Percentiles rank a stretch among this genome's conserved stretches.
phyloP scores from a whole-genome alignment of 2,113 vertebrate genomes.

The Zeus faber region DNA sequence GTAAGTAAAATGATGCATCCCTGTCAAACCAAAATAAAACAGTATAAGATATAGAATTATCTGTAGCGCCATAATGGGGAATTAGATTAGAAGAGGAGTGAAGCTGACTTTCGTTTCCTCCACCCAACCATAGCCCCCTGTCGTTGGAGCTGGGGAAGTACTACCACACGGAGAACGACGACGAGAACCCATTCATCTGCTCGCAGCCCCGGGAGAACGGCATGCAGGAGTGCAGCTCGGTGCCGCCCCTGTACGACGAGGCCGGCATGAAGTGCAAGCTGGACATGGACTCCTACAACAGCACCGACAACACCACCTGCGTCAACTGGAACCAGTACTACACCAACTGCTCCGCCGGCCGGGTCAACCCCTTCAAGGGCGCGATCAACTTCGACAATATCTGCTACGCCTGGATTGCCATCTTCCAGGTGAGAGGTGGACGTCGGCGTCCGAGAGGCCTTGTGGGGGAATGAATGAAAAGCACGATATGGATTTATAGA shows the following conservation, averaged over 20 bases:
- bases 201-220: conserved; percentile 88
- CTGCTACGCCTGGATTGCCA: conserved; percentile 97
- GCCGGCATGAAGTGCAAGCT: conserved; percentile 84
- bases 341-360: conserved; percentile 89
- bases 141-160: conserved; percentile 81
- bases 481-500: too few relatives aligned
- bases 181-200: conserved; percentile 97
- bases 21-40: too few relatives aligned
- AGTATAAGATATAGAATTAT: too few relatives aligned
- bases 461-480: too few relatives aligned
- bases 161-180: conserved; percentile 94
- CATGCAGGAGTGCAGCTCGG: conserved; percentile 86
- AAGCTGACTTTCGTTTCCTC: too few relatives aligned
- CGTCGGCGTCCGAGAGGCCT: too few relatives aligned
- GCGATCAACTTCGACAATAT: conserved; percentile 99
- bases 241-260: conserved; percentile 84
- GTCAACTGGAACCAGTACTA: conserved; percentile 99
- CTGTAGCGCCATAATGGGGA: too few relatives aligned
- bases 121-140: conserved; percentile 73
- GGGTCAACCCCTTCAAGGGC: conserved; percentile 93
- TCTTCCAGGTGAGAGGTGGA: conserved; percentile 86
- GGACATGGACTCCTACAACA: conserved; percentile 86
- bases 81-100: too few relatives aligned
- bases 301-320: conserved; percentile 92
- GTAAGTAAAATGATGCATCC: too few relatives aligned